Evolutionary conservation across 2,797 vertebrate species (phyloP), one percentile per base, ranked within the genome.

Genomic region (Myripristis jacobus): DNA sequence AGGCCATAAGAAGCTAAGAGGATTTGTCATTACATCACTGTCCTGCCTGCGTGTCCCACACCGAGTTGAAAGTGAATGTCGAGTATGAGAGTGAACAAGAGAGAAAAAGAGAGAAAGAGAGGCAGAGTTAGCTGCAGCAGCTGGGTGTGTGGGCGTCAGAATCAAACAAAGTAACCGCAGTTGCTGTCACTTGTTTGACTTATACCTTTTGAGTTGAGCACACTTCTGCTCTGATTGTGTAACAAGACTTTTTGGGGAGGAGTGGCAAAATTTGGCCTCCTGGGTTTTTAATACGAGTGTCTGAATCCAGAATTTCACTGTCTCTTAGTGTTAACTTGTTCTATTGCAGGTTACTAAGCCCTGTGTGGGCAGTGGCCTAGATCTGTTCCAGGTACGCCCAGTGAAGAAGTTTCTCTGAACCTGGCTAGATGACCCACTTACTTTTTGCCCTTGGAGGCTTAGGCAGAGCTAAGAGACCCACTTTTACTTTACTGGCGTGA

Each of bases 1-100:
- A 94, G 91, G 86, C 82, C 81, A 87, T 91, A 93, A 91, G 92
- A 89, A 66, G 89, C 93, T 95, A 93, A 95, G 91, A 92, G 88
- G 93, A 94, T 94, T 94, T 94, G 88, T 88, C 83, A 89, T 90
- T 90, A 71, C 89, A 88, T 94, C 92, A 95, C 82, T n/a, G 70
- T 60, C 36, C 62, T 36, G 63, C 73, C 73, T 66, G 75, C 82
- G 79, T 54, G 73, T 81, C 84, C 69, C n/a, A 54, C 73, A 77
- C 38, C 70, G 57, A 66, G 53, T 66, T 73, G 59, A 67, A 24
- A 63, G 36, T 22, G 52, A 67, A 48, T 12, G 54, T n/a, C 41
- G 53, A 36, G 66, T 47, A 21, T 36, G 8, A 53, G 66, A 67
- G 22, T 3, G 24, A 50, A 51, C n/a, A 48, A 69, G 22, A 11